A percentile compares a stretch with the other conserved stretches of the same genome.
These are phyloP conservation scores for Scaptomyza caliginosa DNA, from an alignment of 2,888 invertebrate species.

Conservation along the genomic window DNA sequence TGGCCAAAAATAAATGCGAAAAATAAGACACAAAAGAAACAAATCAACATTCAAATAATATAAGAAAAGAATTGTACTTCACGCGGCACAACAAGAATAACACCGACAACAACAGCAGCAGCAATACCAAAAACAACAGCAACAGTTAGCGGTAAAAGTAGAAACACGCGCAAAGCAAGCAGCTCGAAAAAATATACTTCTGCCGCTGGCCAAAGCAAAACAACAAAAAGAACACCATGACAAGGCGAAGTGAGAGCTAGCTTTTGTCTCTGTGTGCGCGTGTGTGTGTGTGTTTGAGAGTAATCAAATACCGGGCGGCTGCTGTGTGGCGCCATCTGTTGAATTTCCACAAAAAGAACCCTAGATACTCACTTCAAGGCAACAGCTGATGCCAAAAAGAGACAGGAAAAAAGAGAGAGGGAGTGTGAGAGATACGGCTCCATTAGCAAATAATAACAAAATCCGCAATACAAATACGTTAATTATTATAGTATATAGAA, in stretches of 20 bases:
- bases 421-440: not conserved
- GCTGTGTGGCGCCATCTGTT: conserved; percentile 54
- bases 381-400: not conserved
- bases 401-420: conserved; percentile 11
- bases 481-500: not conserved
- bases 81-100: conserved; percentile 11
- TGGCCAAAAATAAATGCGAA: conserved; percentile 69
- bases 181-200: not conserved
- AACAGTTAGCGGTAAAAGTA: conserved; percentile 49
- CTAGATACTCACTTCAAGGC: not conserved
- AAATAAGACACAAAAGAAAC: conserved; percentile 26
- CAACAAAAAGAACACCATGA: conserved; percentile 15
- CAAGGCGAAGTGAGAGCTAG: conserved; percentile 21
- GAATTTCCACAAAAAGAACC: conserved; percentile 13
- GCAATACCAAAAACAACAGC: too few species aligned
- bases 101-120: conserved; percentile 20
- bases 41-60: conserved; percentile 22
- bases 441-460: conserved; percentile 17
- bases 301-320: conserved; percentile 48
- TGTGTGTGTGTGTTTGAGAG: not conserved
- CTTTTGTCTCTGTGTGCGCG: conserved; percentile 1
- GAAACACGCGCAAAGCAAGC: conserved; percentile 32
- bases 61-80: conserved; percentile 46
- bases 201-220: conserved; percentile 38
- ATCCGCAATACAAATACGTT: not conserved